Percentiles rank a stretch among this genome's conserved stretches.
Conservation (phyloP, 2,113 vertebrate species). For the Paracanthobrama guichenoti region DNA sequence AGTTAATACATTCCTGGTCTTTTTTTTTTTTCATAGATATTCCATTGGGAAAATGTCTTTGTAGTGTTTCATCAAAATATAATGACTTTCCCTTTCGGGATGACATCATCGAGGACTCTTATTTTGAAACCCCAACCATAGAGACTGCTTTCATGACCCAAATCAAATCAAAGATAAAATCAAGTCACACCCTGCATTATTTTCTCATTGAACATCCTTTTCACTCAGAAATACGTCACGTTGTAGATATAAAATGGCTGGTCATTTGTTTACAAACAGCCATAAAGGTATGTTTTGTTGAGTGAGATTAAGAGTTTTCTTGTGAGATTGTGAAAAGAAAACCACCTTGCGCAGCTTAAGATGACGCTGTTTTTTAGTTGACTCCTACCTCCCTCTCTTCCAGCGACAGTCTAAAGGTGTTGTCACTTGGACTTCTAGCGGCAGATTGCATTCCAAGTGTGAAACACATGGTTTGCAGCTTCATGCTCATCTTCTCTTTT, state of each 20-base stretch:
- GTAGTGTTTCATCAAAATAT: not conserved
- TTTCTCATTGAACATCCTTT: not conserved
- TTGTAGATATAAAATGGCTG: not conserved
- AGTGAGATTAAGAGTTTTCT: not conserved
- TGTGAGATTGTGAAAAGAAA: not conserved
- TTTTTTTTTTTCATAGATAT: not conserved
- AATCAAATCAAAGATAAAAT: not conserved
- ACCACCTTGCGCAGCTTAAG: not conserved
- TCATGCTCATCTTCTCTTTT: constrained; percentile 21
- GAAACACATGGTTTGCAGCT: constrained; percentile 31
- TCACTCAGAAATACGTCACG: not conserved
- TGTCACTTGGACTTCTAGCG: constrained; percentile 25
- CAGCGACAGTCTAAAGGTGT: constrained; percentile 32
- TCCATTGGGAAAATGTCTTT: not conserved
- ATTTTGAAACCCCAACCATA: not conserved
- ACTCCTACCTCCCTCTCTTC: constrained; percentile 47
- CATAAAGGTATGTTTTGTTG: not conserved
- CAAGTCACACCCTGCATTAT: not conserved
- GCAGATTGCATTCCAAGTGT: constrained; percentile 38
- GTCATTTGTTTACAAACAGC: not conserved
- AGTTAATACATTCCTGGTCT: not conserved
- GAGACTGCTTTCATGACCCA: not conserved
- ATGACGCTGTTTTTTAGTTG: not conserved
- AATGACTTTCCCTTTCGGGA: not conserved
- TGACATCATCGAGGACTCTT: not conserved